Evolutionary conservation across 2,797 vertebrate genomes (phyloP).

Genomic region (Parotocinclus haroldoi): DNA sequence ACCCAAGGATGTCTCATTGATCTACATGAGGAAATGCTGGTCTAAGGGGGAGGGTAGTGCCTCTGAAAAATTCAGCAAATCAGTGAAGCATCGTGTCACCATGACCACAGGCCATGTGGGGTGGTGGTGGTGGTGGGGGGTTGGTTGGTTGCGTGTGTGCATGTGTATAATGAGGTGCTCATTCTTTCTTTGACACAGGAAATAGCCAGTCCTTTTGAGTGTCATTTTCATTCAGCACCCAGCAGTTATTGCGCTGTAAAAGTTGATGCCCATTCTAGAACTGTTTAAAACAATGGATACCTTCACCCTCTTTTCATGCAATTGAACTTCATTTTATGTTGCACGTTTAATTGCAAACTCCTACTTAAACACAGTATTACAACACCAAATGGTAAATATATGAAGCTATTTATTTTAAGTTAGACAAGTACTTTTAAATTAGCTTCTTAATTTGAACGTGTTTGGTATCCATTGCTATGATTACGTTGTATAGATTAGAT

Average conservation of each 20-base stretch:
- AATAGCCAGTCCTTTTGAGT: constrained; percentile 29
- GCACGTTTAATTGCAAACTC: too few species aligned
- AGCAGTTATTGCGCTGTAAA: not conserved
- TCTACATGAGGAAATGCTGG: constrained; percentile 44
- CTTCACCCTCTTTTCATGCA: too few species aligned
- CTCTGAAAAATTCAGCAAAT: constrained; percentile 42
- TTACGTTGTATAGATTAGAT: not conserved
- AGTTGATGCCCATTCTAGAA: too few species aligned
- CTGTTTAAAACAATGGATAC: not conserved
- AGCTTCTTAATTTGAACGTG: too few species aligned
- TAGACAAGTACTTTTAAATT: too few species aligned
- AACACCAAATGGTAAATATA: too few species aligned
- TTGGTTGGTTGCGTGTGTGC: constrained; percentile 22
- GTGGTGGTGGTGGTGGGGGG: too few species aligned
- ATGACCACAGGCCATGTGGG: constrained; percentile 47
- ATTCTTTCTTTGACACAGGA: constrained; percentile 35
- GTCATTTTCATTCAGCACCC: constrained; percentile 15
- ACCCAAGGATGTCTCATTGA: constrained; percentile 53
- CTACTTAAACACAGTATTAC: too few species aligned
- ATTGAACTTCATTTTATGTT: too few species aligned
- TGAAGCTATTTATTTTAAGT: too few species aligned
- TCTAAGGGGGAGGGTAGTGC: constrained; percentile 33
- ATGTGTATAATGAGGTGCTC: constrained; percentile 20
- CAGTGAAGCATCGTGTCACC: constrained; percentile 47
- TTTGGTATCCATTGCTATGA: not conserved